Percentiles rank a stretch among this genome's conserved stretches.
These are phyloP conservation scores for Tokudaia tokunoshimensis DNA, from an alignment of 2,797 vertebrate genomes.

Conservation along the genomic window DNA sequence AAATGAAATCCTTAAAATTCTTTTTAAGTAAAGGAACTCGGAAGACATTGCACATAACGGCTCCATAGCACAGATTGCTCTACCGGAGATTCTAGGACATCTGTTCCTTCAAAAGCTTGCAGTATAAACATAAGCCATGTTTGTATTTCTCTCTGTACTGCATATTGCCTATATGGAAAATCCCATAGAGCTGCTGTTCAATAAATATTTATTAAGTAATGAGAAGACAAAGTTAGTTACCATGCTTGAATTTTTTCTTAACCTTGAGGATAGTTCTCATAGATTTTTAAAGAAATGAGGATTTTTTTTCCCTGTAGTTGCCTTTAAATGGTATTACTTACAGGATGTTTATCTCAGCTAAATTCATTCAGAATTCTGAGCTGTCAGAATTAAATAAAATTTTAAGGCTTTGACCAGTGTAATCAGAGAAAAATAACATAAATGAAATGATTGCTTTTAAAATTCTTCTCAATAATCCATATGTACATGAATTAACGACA, in stretches of 20 bases:
- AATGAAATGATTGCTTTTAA: slow-evolving; percentile 8
- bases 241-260: slow-evolving; percentile 14
- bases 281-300: neutral
- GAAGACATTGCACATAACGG: neutral
- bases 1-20: neutral
- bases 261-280: neutral
- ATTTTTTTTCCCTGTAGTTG: slow-evolving; percentile 1
- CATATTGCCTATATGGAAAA: neutral
- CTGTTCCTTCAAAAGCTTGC: slow-evolving; percentile 10
- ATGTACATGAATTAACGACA: slow-evolving; percentile 28
- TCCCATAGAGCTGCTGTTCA: neutral
- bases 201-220: slow-evolving; percentile 45
- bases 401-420: slow-evolving; percentile 60
- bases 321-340: neutral
- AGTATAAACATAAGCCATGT: neutral
- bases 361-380: slow-evolving; percentile 73
- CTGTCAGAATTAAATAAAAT: slow-evolving; percentile 75
- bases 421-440: neutral
- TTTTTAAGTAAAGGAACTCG: slow-evolving; percentile 14
- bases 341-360: neutral
- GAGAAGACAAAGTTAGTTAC: neutral
- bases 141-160: neutral
- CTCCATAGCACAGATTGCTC: neutral
- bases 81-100: neutral
- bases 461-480: neutral